Evolutionary conservation across 1,140 invertebrate species (phyloP).

Genomic region (Brachystomella parvula): DNA sequence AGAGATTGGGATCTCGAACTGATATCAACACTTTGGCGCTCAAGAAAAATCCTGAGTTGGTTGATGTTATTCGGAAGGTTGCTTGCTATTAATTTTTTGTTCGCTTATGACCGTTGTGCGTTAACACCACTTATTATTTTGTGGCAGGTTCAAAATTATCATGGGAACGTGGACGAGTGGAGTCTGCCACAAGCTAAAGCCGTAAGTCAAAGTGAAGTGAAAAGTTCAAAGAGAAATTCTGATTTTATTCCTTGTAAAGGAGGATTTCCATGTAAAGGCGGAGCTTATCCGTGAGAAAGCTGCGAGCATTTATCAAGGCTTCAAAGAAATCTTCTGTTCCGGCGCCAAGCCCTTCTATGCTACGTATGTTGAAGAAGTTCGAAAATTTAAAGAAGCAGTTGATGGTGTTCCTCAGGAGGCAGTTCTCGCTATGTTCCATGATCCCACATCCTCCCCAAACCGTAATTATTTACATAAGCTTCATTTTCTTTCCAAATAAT

Average conservation of each 20-base stretch:
- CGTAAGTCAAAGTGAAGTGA: conserved; percentile 15
- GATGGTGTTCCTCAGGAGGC: conserved; percentile 1
- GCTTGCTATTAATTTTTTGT: conserved; percentile 20
- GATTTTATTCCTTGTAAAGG: conserved; percentile 6
- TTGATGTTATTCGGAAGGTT: conserved; percentile 57
- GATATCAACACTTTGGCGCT: conserved; percentile 45
- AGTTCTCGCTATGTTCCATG: background rate
- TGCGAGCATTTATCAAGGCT: conserved; percentile 24
- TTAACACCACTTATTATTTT: too few species aligned
- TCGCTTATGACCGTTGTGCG: too few species aligned
- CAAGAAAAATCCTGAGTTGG: conserved; percentile 72
- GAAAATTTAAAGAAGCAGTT: conserved; percentile 20
- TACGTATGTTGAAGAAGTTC: conserved; percentile 27
- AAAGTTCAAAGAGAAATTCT: background rate
- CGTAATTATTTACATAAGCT: background rate
- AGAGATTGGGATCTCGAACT: conserved; percentile 25
- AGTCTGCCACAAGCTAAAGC: conserved; percentile 53
- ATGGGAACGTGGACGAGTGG: conserved; percentile 66
- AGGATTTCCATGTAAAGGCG: conserved; percentile 29
- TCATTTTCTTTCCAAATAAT: conserved; percentile 7
- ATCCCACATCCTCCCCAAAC: conserved; percentile 13
- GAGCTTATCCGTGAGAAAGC: conserved; percentile 26
- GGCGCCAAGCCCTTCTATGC: conserved; percentile 24
- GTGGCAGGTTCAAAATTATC: conserved; percentile 55
- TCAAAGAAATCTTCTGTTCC: conserved; percentile 27